Evolutionary conservation across 2,113 vertebrate species (phyloP).

Genomic region (Bettongia penicillata): DNA sequence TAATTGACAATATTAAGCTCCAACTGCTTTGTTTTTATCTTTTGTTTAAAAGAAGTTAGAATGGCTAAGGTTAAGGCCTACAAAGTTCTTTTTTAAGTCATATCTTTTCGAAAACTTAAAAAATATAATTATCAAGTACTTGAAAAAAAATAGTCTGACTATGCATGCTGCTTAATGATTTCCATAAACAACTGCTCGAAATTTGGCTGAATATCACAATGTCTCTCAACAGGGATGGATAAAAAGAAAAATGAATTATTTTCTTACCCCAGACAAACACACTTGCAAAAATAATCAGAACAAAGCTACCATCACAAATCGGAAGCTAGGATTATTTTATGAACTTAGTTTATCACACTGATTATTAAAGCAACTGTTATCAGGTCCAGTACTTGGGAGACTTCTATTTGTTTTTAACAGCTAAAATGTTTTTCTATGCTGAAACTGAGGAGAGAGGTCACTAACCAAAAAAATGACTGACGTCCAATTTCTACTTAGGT

Average conservation of each 20-base stretch:
- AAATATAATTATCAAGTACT: conserved; percentile 3
- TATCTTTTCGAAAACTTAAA: neutral
- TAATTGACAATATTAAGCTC: neutral
- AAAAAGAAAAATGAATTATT: neutral
- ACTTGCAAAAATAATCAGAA: neutral
- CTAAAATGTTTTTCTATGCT: neutral
- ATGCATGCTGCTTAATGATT: neutral
- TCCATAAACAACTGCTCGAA: conserved; percentile 16
- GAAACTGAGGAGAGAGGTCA: neutral
- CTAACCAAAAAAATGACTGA: neutral
- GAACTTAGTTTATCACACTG: neutral
- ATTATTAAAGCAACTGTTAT: neutral
- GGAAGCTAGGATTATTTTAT: neutral
- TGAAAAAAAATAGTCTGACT: conserved; percentile 21
- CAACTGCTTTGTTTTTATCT: neutral
- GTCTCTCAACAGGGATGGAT: neutral
- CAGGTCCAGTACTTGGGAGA: neutral
- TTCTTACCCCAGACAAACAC: neutral
- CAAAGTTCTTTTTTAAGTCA: conserved; percentile 7
- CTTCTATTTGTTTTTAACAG: neutral
- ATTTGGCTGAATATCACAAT: neutral
- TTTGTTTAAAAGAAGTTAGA: conserved; percentile 42
- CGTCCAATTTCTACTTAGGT: neutral
- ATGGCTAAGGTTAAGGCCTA: conserved; percentile 4
- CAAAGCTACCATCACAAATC: neutral